Evolutionary conservation across 2,797 vertebrate genomes (phyloP).

Genomic region (Neostethus bicornis): DNA sequence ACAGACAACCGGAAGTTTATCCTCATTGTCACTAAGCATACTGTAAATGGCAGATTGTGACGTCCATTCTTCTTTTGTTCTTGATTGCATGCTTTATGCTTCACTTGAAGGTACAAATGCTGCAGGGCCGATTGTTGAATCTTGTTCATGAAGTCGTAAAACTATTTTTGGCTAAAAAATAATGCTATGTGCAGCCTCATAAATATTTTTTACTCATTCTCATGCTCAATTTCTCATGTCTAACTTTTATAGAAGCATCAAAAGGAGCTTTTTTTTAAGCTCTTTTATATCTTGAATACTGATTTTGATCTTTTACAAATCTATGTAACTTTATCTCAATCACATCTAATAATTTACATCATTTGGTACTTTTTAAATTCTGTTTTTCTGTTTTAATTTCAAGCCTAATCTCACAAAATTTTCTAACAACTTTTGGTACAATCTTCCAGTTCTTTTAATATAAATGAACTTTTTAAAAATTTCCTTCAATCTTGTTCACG

Average conservation of each 20-base stretch:
- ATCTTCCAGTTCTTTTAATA: neutral
- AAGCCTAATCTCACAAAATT: neutral
- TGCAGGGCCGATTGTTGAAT: conserved; percentile 52
- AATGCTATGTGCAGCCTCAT: conserved; percentile 41
- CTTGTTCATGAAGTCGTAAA: conserved; percentile 49
- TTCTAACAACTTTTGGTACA: conserved; percentile 6
- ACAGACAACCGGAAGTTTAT: conserved; percentile 24
- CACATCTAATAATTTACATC: conserved; percentile 9
- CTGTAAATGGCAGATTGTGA: conserved; percentile 8
- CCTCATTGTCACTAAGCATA: conserved; percentile 19
- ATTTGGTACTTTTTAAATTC: conserved; percentile 30
- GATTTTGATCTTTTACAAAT: too few relatives aligned
- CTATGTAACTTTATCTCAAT: conserved; percentile 6
- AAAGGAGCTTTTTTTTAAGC: conserved; percentile 2
- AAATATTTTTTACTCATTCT: conserved; percentile 55
- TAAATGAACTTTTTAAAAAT: too few relatives aligned
- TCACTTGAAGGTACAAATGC: conserved; percentile 42
- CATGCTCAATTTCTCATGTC: conserved; percentile 53
- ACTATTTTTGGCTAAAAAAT: conserved; percentile 32
- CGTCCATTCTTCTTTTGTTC: conserved; percentile 20
- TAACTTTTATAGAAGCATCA: conserved; percentile 4
- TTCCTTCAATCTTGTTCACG: neutral
- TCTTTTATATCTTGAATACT: neutral
- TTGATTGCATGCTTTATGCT: conserved; percentile 37
- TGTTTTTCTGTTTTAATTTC: conserved; percentile 15